These are phyloP conservation scores for Morpho achilles DNA, from an alignment of 2,888 invertebrate species.

Conservation along the genomic window DNA sequence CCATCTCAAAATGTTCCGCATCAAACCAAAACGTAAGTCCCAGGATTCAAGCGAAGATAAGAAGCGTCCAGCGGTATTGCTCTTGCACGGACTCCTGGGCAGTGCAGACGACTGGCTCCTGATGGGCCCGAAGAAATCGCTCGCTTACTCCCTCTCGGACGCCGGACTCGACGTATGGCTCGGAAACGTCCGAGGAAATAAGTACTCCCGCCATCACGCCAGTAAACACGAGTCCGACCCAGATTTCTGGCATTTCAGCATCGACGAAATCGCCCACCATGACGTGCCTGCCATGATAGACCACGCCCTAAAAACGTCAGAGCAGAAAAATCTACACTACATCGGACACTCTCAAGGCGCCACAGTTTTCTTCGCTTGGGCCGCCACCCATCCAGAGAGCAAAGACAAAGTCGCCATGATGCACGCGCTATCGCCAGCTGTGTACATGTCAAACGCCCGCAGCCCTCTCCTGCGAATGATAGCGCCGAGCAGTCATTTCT, in stretches of 20 bases:
- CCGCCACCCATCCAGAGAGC: conserved; percentile 53
- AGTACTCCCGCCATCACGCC: conserved; percentile 56
- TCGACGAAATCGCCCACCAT: conserved; percentile 62
- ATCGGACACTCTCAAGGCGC: conserved; percentile 59
- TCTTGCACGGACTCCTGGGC: conserved; percentile 83
- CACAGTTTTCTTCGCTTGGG: conserved; percentile 58
- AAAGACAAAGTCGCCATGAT: conserved; percentile 59
- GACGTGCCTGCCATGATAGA: conserved; percentile 71
- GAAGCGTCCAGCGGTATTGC: conserved; percentile 64
- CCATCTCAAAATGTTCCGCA: conserved; percentile 60
- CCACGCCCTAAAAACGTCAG: conserved; percentile 48
- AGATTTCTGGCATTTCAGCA: conserved; percentile 69
- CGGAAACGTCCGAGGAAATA: conserved; percentile 65
- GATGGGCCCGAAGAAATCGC: conserved; percentile 78
- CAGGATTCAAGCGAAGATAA: conserved; percentile 12
- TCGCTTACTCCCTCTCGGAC: conserved; percentile 58
- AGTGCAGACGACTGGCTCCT: conserved; percentile 84
- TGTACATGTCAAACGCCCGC: conserved; percentile 61
- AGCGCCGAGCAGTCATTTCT: conserved; percentile 50
- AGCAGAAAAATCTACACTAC: conserved; percentile 56
- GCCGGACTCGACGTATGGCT: conserved; percentile 70
- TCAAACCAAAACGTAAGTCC: conserved; percentile 45
- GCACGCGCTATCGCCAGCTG: conserved; percentile 66
- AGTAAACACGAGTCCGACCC: conserved; percentile 53
- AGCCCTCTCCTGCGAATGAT: conserved; percentile 66